Conservation (phyloP, 2,113 vertebrate species). For the Oenanthe oenanthe region DNA sequence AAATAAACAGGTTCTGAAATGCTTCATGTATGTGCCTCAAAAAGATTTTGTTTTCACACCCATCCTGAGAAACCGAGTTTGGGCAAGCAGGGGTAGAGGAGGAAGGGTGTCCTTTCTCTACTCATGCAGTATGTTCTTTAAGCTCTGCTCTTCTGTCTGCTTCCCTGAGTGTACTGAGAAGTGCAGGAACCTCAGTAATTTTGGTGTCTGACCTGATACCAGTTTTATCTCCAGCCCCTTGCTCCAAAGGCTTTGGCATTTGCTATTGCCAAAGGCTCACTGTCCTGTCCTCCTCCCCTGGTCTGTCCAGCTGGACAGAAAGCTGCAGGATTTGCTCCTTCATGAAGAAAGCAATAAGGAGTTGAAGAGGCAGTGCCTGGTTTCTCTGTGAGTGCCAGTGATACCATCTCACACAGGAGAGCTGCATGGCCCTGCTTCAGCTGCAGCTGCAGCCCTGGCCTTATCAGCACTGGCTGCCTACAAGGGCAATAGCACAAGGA, state of each 20-base stretch:
- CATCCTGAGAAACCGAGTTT: neutral
- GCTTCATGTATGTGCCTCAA: rapidly evolving
- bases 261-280: neutral
- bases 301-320: neutral
- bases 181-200: neutral
- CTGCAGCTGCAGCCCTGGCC: neutral
- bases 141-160: neutral
- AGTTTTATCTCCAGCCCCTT: neutral
- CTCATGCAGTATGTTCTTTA: neutral
- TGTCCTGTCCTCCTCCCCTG: neutral
- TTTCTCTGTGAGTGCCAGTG: neutral
- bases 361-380: neutral
- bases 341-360: neutral
- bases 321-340: neutral
- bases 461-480: neutral
- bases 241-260: neutral
- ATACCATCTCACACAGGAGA: neutral
- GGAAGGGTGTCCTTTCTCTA: neutral
- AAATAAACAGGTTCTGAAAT: neutral
- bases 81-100: neutral
- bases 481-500: neutral
- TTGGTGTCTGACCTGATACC: neutral
- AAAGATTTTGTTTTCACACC: neutral
- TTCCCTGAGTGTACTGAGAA: neutral
- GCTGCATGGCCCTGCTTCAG: neutral